Evolutionary conservation across 2,113 vertebrate species (phyloP), one percentile per base, ranked within the genome.

Genomic region (Reinhardtius hippoglossoides): DNA sequence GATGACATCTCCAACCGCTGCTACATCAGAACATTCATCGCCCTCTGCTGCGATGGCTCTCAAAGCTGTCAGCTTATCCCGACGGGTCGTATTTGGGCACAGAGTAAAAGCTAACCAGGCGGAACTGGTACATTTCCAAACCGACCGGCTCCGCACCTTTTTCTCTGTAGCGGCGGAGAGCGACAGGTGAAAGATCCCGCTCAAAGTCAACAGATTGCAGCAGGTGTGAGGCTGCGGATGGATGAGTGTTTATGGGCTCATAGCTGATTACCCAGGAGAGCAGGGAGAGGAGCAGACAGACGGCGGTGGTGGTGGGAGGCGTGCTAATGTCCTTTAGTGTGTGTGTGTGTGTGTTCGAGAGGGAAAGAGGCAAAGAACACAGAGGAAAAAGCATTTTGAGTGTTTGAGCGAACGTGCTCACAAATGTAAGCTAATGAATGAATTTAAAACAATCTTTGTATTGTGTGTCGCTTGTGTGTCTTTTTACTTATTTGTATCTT

Each of bases 141-240:
- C n/a, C 1, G 20, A 46, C 54, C 2, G 14, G 54, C 71, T 79
- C 21, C 0, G 58, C 9, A 7, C 56, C 21, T 40, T 60, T 48
- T 60, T 42, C 24, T 65, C 50, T 55, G 9, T 50, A 18, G 57
- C 61, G n/a, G 57, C 65, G 20, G 42, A 21, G 12, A 81, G 83
- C 71, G 69, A 81, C 74, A 90, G 87, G 84, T 88, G 83, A 91
- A 74, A 64, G 74, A 71, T 74, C 67, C 15, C 1, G 42, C 67
- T 76, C 61, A 54, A 52, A 81, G 80, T 86, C 74, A 80, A 88
- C 86, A 81, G 82, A 87, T 82, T 83, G 84, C 71, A 75, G 82
- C 80, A 82, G 80, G 84, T 73, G 82, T 46, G 62, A 15, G 56
- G 71, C 67, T 61, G 76, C 6, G 72, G 71, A 74, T 78, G 70